A percentile compares a stretch with the other conserved stretches of the same genome.
Conservation (phyloP, 2,113 vertebrate species). For the Amphilophus citrinellus region DNA sequence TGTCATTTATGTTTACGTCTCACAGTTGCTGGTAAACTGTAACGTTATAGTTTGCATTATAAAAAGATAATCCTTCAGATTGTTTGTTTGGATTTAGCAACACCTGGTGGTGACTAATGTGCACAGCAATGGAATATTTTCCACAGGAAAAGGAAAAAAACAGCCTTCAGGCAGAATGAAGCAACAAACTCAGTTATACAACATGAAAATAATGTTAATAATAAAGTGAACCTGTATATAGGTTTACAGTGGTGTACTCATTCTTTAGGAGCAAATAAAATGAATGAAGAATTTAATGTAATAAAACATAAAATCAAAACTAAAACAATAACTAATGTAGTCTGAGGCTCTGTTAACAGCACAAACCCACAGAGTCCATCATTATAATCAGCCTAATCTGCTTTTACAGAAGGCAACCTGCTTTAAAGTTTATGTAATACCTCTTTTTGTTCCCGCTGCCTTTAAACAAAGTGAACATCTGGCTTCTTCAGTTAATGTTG, state of each 20-base stretch:
- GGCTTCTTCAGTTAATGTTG: background rate
- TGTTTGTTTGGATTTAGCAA: background rate
- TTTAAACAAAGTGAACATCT: too few relatives aligned
- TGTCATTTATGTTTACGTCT: slow-evolving; percentile 42
- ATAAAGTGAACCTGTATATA: background rate
- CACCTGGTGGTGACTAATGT: slow-evolving; percentile 27
- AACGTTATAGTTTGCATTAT: slow-evolving; percentile 76
- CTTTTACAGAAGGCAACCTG: too few relatives aligned
- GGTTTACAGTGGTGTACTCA: background rate
- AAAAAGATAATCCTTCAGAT: slow-evolving; percentile 18
- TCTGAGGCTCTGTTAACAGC: too few relatives aligned
- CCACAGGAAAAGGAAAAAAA: background rate
- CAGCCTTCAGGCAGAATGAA: too few relatives aligned
- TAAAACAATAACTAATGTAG: too few relatives aligned
- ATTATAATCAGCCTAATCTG: too few relatives aligned
- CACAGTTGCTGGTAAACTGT: slow-evolving; percentile 96
- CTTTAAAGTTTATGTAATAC: too few relatives aligned
- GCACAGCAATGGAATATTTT: background rate
- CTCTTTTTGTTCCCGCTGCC: too few relatives aligned
- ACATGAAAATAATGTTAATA: background rate
- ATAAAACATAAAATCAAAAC: background rate
- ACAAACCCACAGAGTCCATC: too few relatives aligned
- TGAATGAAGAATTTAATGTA: fast-evolving
- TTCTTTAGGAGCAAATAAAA: background rate
- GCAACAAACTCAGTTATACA: background rate